These are phyloP conservation scores for Epinephelus coioides DNA, from an alignment of 2,797 vertebrate genomes.

Conservation along the genomic window DNA sequence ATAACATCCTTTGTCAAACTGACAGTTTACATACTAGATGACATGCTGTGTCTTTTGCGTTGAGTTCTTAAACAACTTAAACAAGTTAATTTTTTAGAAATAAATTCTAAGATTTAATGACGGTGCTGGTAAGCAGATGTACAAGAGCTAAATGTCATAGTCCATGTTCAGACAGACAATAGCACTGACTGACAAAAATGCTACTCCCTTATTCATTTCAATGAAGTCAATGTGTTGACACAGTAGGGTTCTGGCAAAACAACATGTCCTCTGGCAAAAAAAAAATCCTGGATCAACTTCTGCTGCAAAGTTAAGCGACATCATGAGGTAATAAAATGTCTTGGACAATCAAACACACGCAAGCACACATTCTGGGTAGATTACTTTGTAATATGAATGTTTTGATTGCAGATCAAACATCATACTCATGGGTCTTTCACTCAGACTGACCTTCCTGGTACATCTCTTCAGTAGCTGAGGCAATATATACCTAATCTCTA, in stretches of 20 bases:
- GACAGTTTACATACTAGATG: no score
- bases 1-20: conserved; percentile 3
- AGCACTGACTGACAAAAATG: background rate
- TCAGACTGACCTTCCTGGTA: background rate
- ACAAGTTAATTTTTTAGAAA: background rate
- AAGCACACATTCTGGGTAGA: background rate
- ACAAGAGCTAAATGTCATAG: background rate
- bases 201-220: background rate
- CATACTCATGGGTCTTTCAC: background rate
- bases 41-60: background rate
- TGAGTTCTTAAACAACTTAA: background rate
- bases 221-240: background rate
- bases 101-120: background rate
- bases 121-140: background rate
- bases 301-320: background rate
- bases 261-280: background rate
- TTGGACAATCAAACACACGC: background rate
- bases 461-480: background rate
- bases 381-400: background rate
- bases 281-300: background rate
- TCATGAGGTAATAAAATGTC: background rate
- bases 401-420: background rate
- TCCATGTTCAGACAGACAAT: background rate
- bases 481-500: background rate
- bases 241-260: background rate